Evolutionary conservation across 2,797 vertebrate genomes (phyloP), one percentile per base, ranked within the genome.

Genomic region (Somateria mollissima): DNA sequence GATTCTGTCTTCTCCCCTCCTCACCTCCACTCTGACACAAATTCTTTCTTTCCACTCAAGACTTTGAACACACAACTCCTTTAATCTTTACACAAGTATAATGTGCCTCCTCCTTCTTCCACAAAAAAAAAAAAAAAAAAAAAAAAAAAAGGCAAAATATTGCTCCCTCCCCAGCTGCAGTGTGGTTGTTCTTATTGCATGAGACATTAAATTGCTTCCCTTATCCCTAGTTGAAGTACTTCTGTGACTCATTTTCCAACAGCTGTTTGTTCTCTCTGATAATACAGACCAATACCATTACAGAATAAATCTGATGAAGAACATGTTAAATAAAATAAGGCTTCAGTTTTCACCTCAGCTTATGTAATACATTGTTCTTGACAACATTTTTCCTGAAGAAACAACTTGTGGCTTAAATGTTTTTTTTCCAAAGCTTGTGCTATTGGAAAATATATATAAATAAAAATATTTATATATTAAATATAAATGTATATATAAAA

Each of bases 91-190:
- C 16, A 30, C 6, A 43, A 37, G 10, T 62, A 72, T 54, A 47
- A 60, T 14, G 3, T n/a, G 2, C 3, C 8, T 72, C 1, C 6
- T 3, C 0, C 22, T 80, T 58, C 36, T 51, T 51, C 8, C 22
- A 56, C 7, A 80, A 65, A 7, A 17, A 54, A 49, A 21, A 43
- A 43, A 43, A 18, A 17, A 43, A 43, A 43, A 18, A 43, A 45
- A 67, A 51, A 80, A 53, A 24, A 28, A 36, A 8, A 43, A 7
- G 41, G 18, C 18, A 45, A 45, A 45, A 45, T 19, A 67, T 6
- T 83, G 0, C 6, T 74, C 78, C 13, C 19, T 84, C 16, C 17
- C 14, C 24, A 79, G 39, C 10, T 1, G 0, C 36, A 69, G 19
- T 18, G 21, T 74, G 51, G 6, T 47, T 22, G 19, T 62, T 90